These are phyloP conservation scores for Urocyon cinereoargenteus DNA, from an alignment of 2,797 vertebrate genomes.

Conservation along the genomic window DNA sequence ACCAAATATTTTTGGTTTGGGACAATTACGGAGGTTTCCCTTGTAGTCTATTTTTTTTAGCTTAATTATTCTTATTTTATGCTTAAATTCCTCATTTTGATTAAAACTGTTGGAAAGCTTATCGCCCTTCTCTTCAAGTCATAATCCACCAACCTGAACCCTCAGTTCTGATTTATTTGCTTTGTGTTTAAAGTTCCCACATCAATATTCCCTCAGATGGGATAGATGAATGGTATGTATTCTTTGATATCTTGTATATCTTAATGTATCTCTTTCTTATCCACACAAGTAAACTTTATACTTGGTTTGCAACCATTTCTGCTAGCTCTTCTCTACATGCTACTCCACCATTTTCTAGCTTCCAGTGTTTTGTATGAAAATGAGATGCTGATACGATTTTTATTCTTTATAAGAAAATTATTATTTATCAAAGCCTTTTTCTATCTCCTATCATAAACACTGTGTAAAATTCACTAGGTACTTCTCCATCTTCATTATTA, in stretches of 20 bases:
- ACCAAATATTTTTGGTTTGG: not conserved
- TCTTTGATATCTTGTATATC: not conserved
- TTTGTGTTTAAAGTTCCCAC: not conserved
- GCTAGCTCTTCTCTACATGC: not conserved
- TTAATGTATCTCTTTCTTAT: not conserved
- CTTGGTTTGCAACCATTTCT: not conserved
- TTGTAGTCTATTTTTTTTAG: not conserved
- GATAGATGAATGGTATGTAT: not conserved
- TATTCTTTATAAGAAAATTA: not conserved
- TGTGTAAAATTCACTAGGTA: not conserved
- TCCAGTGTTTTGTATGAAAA: not conserved
- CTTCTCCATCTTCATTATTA: not conserved
- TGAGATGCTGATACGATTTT: not conserved
- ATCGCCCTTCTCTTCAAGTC: not conserved
- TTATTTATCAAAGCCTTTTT: not conserved
- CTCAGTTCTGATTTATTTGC: not conserved
- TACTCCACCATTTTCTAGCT: not conserved
- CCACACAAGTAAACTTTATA: not conserved
- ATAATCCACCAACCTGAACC: not conserved
- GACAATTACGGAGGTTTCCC: not conserved
- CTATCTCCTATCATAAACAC: not conserved
- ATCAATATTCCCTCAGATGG: not conserved
- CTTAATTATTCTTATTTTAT: not conserved
- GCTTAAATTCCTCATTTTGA: slow-evolving; percentile 29
- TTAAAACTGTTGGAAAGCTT: not conserved